Base-by-base conservation (phyloP, 2,888 invertebrate species). In the Nasonia oneida region DNA sequence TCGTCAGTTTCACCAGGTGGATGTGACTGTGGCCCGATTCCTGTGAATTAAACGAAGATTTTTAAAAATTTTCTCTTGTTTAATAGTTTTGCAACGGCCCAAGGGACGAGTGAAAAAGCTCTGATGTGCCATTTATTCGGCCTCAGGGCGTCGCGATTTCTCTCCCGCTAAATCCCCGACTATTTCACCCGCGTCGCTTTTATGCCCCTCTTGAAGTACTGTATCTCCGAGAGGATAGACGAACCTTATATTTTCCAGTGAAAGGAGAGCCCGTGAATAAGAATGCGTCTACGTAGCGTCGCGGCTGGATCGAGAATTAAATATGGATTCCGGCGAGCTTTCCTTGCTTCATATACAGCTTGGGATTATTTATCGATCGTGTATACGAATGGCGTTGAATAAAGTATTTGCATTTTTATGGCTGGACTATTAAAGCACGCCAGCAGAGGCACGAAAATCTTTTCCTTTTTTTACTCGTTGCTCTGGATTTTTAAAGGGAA, bases 1-100 rank as follows among this genome's bases (percentile, higher is more conserved):
- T 95, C 85, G 98, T 98, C 91, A 99, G 94, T 94, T 99, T 99
- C 90, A 99, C 97, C 92, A 99, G 95, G 94, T 98, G 98, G 89
- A 98, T 98, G 91, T 97, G 97, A 76, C 96, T 95, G 89, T 95
- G 95, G 6, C 96, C 95, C 67, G 97, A 96, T 93, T 96, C 96
- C 96, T 96, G 93, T n/a, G 18, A 6, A n/a, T 8, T 23, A 6
- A 8, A 18, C 10, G 18, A 53, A 53, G 42, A 47, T 18, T 39
- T 67, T 29, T 1, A 29, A 29, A 29, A 29, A 29, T 0, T 37
- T 0, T 4, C 37, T 37, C 37, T 37, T 37, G 37, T 37, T 4
- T 37, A 37, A 50, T 23, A 47, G 42, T 47, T 83, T 83, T 87
- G 88, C 88, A 87, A 50, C 81, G 14, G 6, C 50, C 67, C 39